These are phyloP conservation scores for Dunckerocampus dactyliophorus DNA, from an alignment of 2,113 vertebrate species.

Conservation along the genomic window DNA sequence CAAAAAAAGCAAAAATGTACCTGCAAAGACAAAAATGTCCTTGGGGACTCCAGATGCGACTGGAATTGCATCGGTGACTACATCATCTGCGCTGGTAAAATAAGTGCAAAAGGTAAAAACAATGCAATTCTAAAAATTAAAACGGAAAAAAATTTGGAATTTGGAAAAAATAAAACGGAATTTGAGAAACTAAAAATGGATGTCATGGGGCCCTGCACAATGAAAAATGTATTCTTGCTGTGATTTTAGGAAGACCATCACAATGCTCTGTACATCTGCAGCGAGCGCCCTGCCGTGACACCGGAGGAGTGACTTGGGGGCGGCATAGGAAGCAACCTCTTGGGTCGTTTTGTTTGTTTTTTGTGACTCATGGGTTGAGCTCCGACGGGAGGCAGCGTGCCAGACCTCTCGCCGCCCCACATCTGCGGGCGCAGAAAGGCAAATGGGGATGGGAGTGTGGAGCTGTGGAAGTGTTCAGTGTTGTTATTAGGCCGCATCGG, in stretches of 20 bases:
- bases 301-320: conserved; percentile 21
- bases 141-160: conserved; percentile 1
- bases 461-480: conserved; percentile 33
- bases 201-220: too few relatives aligned
- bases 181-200: too few relatives aligned
- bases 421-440: conserved; percentile 34
- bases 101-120: too few relatives aligned
- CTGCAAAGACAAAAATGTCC: too few relatives aligned
- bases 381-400: conserved; percentile 27
- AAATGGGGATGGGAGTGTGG: conserved; percentile 27
- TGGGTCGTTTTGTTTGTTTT: conserved; percentile 22
- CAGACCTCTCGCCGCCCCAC: conserved; percentile 41
- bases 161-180: too few relatives aligned
- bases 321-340: conserved; percentile 14
- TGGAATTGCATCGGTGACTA: too few relatives aligned
- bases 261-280: conserved; percentile 33
- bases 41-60: too few relatives aligned
- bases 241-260: conserved; percentile 36
- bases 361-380: conserved; percentile 19
- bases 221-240: conserved; percentile 46
- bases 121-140: too few relatives aligned
- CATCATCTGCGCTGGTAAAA: too few relatives aligned
- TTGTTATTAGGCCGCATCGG: conserved; percentile 46
- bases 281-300: conserved; percentile 33
- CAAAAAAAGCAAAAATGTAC: too few relatives aligned